Percentiles rank a stretch among this genome's conserved stretches.
Conservation (phyloP, 2,888 invertebrate species). For the Eudiplozoon nipponicum region DNA sequence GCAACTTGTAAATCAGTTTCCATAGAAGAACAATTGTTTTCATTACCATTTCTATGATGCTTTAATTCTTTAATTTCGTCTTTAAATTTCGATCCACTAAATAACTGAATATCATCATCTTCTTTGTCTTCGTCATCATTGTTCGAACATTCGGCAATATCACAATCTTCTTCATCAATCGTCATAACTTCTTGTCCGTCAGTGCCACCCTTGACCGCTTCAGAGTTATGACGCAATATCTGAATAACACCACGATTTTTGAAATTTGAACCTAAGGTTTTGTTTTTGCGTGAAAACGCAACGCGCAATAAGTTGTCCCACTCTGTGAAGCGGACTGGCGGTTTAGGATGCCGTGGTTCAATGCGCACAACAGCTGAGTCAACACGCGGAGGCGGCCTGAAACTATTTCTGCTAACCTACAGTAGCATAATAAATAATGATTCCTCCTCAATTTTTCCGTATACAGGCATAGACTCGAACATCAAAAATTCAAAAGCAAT, state of each 20-base stretch:
- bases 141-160: too few species aligned
- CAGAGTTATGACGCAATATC: slow-evolving; percentile 3
- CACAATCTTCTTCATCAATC: too few species aligned
- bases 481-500: too few species aligned
- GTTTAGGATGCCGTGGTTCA: slow-evolving; percentile 81
- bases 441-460: too few species aligned
- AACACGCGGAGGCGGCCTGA: slow-evolving; percentile 77
- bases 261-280: slow-evolving; percentile 36
- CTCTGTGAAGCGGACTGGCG: slow-evolving; percentile 61
- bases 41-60: too few species aligned
- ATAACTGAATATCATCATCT: too few species aligned
- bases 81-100: too few species aligned
- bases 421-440: slow-evolving; percentile 15
- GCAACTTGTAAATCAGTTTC: too few species aligned
- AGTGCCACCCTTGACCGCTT: neutral
- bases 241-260: slow-evolving; percentile 7
- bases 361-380: slow-evolving; percentile 87
- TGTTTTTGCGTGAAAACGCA: slow-evolving; percentile 74
- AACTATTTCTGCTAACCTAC: slow-evolving; percentile 78
- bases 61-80: too few species aligned
- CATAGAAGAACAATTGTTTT: too few species aligned
- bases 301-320: slow-evolving; percentile 90
- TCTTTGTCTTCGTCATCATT: too few species aligned
- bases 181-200: neutral
- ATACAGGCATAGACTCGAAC: too few species aligned